phyloP scores from a whole-genome alignment of 2,797 vertebrate species.

The Oryzias sinensis region DNA sequence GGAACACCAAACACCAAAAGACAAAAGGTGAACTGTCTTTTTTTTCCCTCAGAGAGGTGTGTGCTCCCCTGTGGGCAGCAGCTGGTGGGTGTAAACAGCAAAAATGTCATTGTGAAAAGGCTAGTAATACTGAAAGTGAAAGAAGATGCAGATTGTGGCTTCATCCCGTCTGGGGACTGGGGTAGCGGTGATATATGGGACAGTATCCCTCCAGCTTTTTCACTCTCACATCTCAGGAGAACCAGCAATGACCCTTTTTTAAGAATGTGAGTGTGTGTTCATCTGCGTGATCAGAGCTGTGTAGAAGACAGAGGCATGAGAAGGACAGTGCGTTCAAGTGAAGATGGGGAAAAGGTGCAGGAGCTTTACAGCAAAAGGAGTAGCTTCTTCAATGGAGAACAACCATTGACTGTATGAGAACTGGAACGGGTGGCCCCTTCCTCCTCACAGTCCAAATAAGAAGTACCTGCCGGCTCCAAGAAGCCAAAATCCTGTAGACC shows the following conservation, averaged over 20 bases:
- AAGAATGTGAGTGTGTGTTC: constrained; percentile 11
- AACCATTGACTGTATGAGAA: too few relatives aligned
- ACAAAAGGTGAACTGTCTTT: constrained; percentile 27
- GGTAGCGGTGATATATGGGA: constrained; percentile 57
- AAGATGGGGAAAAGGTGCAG: constrained; percentile 5
- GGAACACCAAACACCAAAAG: constrained; percentile 19
- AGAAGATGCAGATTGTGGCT: constrained; percentile 31
- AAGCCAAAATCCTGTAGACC: too few relatives aligned
- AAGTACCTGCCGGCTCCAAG: too few relatives aligned
- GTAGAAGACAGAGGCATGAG: constrained; percentile 27
- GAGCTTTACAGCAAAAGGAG: not conserved
- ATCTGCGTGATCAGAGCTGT: constrained; percentile 22
- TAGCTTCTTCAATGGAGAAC: too few relatives aligned
- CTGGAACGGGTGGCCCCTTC: too few relatives aligned
- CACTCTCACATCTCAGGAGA: constrained; percentile 55
- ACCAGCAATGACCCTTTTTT: constrained; percentile 56
- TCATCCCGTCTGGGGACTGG: constrained; percentile 49
- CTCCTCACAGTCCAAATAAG: too few relatives aligned
- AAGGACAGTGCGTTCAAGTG: constrained; percentile 8
- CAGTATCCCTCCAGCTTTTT: constrained; percentile 56
- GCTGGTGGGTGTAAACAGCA: constrained; percentile 43
- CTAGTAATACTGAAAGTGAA: constrained; percentile 25
- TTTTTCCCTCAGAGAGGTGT: constrained; percentile 28
- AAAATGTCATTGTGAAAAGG: constrained; percentile 2
- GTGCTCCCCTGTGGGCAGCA: constrained; percentile 41